Conservation (phyloP, 1,140 invertebrate genomes). For the Pogonomyrmex barbatus region DNA sequence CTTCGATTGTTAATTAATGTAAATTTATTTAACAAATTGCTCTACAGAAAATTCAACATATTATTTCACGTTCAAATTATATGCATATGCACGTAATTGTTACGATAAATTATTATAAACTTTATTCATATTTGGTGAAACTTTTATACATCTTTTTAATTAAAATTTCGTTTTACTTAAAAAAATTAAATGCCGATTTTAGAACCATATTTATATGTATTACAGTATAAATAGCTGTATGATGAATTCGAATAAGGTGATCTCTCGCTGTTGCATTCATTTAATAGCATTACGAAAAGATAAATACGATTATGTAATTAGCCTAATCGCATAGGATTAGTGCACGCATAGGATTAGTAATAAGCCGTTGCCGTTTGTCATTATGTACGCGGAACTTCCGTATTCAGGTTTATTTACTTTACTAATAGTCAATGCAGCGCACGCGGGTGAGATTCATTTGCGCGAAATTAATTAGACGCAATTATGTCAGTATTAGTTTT, state of each 20-base stretch:
- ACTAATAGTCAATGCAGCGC: constrained; percentile 46
- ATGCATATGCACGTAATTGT: not conserved
- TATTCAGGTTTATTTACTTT: constrained; percentile 52
- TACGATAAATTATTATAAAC: not conserved
- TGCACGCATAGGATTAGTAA: constrained; percentile 44
- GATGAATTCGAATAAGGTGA: constrained; percentile 4
- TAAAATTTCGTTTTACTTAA: not conserved
- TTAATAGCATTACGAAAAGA: constrained; percentile 50
- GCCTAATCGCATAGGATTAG: not conserved
- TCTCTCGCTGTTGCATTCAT: constrained; percentile 35
- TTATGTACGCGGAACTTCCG: constrained; percentile 49
- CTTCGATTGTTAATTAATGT: not conserved
- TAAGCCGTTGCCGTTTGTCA: constrained; percentile 49
- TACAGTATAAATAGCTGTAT: not conserved
- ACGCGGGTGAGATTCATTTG: constrained; percentile 37
- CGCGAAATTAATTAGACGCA: constrained; percentile 50
- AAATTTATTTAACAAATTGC: not conserved
- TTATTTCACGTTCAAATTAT: not conserved
- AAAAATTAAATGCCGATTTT: not conserved
- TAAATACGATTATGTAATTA: constrained; percentile 51
- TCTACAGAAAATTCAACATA: not conserved
- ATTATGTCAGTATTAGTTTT: constrained; percentile 56
- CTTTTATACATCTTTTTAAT: not conserved
- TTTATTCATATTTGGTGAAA: not conserved
- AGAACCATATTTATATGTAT: not conserved